phyloP scores from a whole-genome alignment of 2,113 vertebrate species.

The Phoenicopterus ruber region DNA sequence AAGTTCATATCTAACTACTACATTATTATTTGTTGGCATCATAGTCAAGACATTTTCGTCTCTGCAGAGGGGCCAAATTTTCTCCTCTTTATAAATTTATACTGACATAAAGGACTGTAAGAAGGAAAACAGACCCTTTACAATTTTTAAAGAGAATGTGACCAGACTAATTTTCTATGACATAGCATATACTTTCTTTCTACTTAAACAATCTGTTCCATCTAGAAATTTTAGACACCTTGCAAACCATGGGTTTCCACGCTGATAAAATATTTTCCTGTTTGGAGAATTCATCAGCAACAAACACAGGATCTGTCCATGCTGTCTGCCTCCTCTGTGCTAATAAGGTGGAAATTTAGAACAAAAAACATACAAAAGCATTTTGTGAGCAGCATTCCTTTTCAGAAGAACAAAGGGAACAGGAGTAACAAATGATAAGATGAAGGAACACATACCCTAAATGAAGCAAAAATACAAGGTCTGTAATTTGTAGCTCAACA shows the following conservation, averaged over 20 bases:
- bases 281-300: background rate
- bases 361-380: background rate
- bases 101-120: background rate
- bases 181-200: background rate
- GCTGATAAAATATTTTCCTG: background rate
- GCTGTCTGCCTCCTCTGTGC: background rate
- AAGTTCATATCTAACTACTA: background rate
- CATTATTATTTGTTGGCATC: background rate
- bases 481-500: background rate
- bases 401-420: background rate
- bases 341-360: background rate
- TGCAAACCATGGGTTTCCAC: background rate
- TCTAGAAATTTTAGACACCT: background rate
- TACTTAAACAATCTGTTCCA: background rate
- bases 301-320: background rate
- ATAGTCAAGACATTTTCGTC: background rate
- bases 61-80: background rate
- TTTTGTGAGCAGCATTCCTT: background rate
- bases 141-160: background rate
- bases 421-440: background rate
- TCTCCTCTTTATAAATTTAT: background rate
- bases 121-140: background rate
- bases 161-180: background rate
- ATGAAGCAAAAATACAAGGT: background rate
- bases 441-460: background rate